Conservation (phyloP, 2,797 vertebrate genomes). For the Rallus crepitans region DNA sequence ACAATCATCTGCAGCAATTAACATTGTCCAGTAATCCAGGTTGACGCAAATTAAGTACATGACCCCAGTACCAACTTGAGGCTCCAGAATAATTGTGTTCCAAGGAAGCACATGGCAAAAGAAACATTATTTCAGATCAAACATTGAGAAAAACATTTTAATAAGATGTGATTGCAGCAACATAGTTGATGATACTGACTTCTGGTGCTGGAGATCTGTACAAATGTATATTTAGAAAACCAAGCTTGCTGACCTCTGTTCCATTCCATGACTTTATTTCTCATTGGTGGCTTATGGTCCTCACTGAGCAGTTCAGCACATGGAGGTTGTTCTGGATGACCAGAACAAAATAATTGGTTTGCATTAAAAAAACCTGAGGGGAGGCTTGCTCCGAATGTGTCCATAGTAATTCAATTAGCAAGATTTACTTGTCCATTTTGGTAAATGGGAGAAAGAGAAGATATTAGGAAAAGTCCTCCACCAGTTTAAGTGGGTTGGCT, state of each 20-base stretch:
- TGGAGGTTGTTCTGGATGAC: accelerated
- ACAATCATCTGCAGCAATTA: background rate
- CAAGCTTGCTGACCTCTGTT: background rate
- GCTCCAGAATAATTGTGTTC: background rate
- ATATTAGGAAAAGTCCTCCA: background rate
- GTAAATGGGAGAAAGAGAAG: background rate
- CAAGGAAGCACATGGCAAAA: background rate
- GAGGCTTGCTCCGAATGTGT: background rate
- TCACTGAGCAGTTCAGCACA: background rate
- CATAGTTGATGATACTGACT: background rate
- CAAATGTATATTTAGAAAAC: background rate
- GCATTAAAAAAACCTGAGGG: background rate
- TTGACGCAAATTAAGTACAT: background rate
- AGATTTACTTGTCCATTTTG: background rate
- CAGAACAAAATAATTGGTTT: background rate
- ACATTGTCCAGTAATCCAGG: background rate
- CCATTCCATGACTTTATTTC: background rate
- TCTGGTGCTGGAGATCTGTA: background rate
- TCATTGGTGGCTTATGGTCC: accelerated
- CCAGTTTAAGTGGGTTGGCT: background rate
- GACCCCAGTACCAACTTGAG: background rate
- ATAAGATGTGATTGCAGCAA: background rate
- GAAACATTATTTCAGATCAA: background rate
- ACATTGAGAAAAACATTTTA: background rate
- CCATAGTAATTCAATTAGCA: background rate